Percentiles rank a stretch among this genome's conserved stretches.
Conservation (phyloP, 2,888 invertebrate genomes). For the Zele albiditarsus region DNA sequence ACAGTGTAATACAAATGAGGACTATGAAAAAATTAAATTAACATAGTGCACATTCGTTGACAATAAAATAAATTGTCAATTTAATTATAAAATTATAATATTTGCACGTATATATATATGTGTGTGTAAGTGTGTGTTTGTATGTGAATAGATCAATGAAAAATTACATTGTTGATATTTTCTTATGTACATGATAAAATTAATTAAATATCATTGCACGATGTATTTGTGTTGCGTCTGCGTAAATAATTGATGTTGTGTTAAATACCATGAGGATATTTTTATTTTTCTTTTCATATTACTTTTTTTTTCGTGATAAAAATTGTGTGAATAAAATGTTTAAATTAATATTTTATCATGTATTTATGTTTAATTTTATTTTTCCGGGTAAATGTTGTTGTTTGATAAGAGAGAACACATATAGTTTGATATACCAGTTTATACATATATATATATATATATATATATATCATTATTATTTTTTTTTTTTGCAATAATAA, state of each 20-base stretch:
- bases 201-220: background rate
- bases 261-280: constrained; percentile 1
- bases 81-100: background rate
- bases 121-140: background rate
- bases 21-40: background rate
- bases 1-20: background rate
- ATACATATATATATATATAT: too few relatives aligned
- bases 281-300: too few relatives aligned
- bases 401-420: background rate
- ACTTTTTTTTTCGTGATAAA: too few relatives aligned
- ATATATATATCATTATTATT: background rate
- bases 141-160: background rate
- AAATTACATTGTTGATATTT: background rate
- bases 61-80: background rate
- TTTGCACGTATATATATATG: background rate
- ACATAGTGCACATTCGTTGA: background rate
- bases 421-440: background rate
- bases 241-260: constrained; percentile 63
- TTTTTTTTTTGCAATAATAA: background rate
- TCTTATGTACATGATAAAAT: background rate
- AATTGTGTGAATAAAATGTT: background rate
- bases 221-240: constrained; percentile 9
- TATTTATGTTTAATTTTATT: background rate
- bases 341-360: background rate
- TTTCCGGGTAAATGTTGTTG: background rate